Evolutionary conservation across 2,888 invertebrate species (phyloP).

Genomic region (Hypsopygia costalis): DNA sequence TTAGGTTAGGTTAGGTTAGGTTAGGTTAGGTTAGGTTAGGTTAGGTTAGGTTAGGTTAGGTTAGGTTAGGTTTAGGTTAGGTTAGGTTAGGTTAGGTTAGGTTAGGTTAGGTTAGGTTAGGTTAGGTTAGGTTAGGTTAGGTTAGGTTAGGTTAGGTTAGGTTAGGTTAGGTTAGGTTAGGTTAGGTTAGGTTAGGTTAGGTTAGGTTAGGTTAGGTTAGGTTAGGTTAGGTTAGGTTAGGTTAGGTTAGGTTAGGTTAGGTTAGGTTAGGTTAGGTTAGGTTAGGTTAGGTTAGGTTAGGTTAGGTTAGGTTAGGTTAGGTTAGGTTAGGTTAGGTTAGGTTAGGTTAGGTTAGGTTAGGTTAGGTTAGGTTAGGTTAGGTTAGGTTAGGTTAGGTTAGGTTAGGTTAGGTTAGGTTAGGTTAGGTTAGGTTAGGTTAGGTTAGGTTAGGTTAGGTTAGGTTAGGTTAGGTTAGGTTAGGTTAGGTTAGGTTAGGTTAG

Average conservation of each 20-base stretch:
- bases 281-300: neutral
- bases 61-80: no score
- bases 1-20: slow-evolving; percentile 12
- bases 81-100: slow-evolving; percentile 14
- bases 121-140: slow-evolving; percentile 18
- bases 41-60: slow-evolving; percentile 15
- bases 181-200: slow-evolving; percentile 13
- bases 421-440: slow-evolving; percentile 11
- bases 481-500: slow-evolving; percentile 17
- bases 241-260: slow-evolving; percentile 21
- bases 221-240: slow-evolving; percentile 22
- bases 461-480: slow-evolving; percentile 16
- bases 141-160: slow-evolving; percentile 17
- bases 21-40: slow-evolving; percentile 13
- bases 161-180: slow-evolving; percentile 16
- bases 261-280: slow-evolving; percentile 19
- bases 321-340: slow-evolving; percentile 17
- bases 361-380: slow-evolving; percentile 13
- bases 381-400: slow-evolving; percentile 12
- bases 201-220: slow-evolving; percentile 15
- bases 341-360: slow-evolving; percentile 19
- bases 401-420: slow-evolving; percentile 12
- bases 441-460: slow-evolving; percentile 14
- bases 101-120: slow-evolving; percentile 15
- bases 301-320: slow-evolving; percentile 20